Percentiles rank a stretch among this genome's conserved stretches.
phyloP scores from a whole-genome alignment of 2,113 vertebrate genomes.

The Anas platyrhynchos region DNA sequence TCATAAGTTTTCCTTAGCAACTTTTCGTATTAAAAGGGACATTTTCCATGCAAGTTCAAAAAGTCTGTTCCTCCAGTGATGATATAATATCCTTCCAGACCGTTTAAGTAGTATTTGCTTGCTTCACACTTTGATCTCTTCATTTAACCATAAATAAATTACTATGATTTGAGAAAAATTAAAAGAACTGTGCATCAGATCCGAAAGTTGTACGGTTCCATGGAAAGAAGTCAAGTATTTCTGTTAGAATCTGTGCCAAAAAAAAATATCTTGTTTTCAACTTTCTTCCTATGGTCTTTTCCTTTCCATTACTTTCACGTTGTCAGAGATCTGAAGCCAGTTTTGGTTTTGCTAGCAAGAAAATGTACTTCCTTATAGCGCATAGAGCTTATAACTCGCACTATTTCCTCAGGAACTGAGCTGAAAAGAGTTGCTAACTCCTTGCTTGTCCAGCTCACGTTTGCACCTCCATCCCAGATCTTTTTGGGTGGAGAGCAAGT shows the following conservation, averaged over 20 bases:
- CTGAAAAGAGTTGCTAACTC: not conserved
- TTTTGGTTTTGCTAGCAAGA: not conserved
- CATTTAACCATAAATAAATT: not conserved
- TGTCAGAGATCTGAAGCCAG: not conserved
- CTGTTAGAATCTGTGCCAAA: not conserved
- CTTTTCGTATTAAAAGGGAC: not conserved
- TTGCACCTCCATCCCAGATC: conserved; percentile 55
- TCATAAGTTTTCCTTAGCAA: not conserved
- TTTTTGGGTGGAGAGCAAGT: conserved; percentile 79
- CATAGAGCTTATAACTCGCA: not conserved
- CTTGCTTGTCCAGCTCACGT: not conserved
- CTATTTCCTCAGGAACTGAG: not conserved
- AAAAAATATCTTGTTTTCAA: not conserved
- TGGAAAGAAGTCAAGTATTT: not conserved
- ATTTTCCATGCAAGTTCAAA: not conserved
- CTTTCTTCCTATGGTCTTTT: not conserved
- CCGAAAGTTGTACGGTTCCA: not conserved
- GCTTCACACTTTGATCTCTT: not conserved
- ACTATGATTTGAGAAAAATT: not conserved
- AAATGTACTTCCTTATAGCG: not conserved
- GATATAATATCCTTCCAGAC: not conserved
- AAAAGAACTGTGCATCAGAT: not conserved
- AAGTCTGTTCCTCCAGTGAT: not conserved
- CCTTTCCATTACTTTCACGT: not conserved
- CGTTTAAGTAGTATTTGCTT: not conserved